Base-by-base conservation (phyloP, 2,797 vertebrate genomes). In the Lophius americanus region DNA sequence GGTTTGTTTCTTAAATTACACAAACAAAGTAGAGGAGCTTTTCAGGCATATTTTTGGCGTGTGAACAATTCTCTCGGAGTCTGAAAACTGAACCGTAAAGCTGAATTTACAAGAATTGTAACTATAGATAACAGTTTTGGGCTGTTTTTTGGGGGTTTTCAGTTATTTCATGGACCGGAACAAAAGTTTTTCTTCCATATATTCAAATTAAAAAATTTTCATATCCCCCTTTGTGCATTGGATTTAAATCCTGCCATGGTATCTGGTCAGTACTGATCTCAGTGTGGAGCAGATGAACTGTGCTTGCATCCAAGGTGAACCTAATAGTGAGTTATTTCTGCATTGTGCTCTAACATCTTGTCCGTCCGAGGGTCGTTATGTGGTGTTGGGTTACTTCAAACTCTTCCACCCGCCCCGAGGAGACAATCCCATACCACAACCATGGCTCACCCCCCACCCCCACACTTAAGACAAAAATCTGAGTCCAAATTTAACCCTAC, bases 361-460 rank as follows among this genome's bases (percentile, higher is more conserved):
- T 68, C 33, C 44, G 73, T 84, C 70, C 55, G 9, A 71, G 60
- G 79, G 86, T 91, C 85, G 86, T 83, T 87, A 83, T 77, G 70
- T 23, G 68, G 89, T 87, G 76, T 93, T 79, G 61, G 69, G 78
- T 94, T 92, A 77, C 91, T 59, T 10, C 51, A 48, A 76, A 72
- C 71, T 52, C 60, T 12, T 64, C 44, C 49, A 12, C 35, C 54
- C 35, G 51, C 53, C 57, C 68, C 64, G 48, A 61, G 52, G 81
- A 89, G 79, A 91, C 78, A 85, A 87, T 83, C 76, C 65, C 76
- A 61, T n/a, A n/a, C 23, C 23, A 23, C 23, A 23, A 23, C 23
- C 23, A 23, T 23, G 23, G 23, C 76, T 5, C 47, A 41, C 51
- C 58, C 68, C 72, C 33, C 13, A 11, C 60, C 35, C 53, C 13